These are phyloP conservation scores for Dreissena rostriformis DNA, from an alignment of 1,140 invertebrate species.

Conservation along the genomic window DNA sequence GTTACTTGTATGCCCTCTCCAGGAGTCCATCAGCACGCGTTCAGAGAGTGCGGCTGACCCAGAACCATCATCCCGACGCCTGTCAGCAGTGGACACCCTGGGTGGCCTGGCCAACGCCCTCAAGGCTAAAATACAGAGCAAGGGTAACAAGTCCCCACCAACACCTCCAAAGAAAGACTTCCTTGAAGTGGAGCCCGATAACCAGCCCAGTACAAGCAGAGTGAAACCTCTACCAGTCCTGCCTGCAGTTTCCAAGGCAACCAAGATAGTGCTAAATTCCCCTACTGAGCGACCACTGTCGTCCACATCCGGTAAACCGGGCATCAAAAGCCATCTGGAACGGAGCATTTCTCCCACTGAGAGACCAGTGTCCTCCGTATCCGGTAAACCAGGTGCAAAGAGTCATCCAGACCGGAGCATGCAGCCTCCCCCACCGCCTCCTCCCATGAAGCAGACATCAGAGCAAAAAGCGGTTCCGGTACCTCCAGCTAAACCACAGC, in stretches of 20 bases:
- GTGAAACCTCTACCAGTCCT: too few species aligned
- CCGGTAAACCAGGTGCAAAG: not conserved
- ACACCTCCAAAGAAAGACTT: slow-evolving; percentile 52
- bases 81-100: not conserved
- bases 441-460: not conserved
- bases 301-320: too few species aligned
- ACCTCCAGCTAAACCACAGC: not conserved
- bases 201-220: too few species aligned
- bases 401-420: slow-evolving; percentile 22
- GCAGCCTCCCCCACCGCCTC: slow-evolving; percentile 21
- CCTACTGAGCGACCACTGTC: too few species aligned
- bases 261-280: too few species aligned
- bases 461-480: too few species aligned
- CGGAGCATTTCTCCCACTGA: too few species aligned
- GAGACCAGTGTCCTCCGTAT: too few species aligned
- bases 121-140: not conserved
- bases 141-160: slow-evolving; percentile 25
- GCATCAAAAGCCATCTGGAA: too few species aligned
- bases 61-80: not conserved
- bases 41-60: not conserved
- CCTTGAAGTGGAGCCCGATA: slow-evolving; percentile 17
- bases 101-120: slow-evolving; percentile 23
- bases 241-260: too few species aligned
- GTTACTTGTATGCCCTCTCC: too few species aligned
- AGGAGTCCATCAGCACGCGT: not conserved